Evolutionary conservation across 2,888 invertebrate genomes (phyloP).

Genomic region (Eupeodes luniger): DNA sequence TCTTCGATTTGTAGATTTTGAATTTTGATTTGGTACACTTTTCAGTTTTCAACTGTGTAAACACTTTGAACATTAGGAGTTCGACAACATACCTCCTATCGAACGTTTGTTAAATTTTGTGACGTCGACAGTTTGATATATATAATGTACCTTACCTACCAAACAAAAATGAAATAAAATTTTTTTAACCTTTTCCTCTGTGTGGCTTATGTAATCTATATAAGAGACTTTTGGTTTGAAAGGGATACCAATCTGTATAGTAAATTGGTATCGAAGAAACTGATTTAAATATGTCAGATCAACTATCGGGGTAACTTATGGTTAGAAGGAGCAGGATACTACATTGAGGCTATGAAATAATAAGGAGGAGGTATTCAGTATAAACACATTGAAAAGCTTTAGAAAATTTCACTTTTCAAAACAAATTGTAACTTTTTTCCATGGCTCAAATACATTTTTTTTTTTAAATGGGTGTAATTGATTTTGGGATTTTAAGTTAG

Average conservation of each 20-base stretch:
- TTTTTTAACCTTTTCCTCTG: conserved; percentile 33
- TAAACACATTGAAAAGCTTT: too few species aligned
- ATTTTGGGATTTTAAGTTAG: too few species aligned
- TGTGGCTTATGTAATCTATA: conserved; percentile 43
- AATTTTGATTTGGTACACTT: conserved; percentile 72
- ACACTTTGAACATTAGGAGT: conserved; percentile 69
- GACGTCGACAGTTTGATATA: conserved; percentile 45
- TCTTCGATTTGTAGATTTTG: conserved; percentile 74
- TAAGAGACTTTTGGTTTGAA: conserved; percentile 2
- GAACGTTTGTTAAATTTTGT: conserved; percentile 48
- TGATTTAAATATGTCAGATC: conserved; percentile 3
- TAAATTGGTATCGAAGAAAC: neutral
- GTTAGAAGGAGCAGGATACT: too few species aligned
- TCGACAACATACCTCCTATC: conserved; percentile 51
- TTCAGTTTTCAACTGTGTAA: conserved; percentile 56
- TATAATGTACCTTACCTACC: conserved; percentile 20
- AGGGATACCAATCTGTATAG: conserved; percentile 29
- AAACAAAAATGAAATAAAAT: neutral
- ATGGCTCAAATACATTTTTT: too few species aligned
- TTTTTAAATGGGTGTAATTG: too few species aligned
- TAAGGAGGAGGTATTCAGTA: too few species aligned
- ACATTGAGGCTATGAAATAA: too few species aligned
- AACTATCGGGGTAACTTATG: neutral
- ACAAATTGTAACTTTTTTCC: too few species aligned
- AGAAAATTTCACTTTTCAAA: too few species aligned